Evolutionary conservation across 2,113 vertebrate species (phyloP).

Genomic region (Picathartes gymnocephalus): DNA sequence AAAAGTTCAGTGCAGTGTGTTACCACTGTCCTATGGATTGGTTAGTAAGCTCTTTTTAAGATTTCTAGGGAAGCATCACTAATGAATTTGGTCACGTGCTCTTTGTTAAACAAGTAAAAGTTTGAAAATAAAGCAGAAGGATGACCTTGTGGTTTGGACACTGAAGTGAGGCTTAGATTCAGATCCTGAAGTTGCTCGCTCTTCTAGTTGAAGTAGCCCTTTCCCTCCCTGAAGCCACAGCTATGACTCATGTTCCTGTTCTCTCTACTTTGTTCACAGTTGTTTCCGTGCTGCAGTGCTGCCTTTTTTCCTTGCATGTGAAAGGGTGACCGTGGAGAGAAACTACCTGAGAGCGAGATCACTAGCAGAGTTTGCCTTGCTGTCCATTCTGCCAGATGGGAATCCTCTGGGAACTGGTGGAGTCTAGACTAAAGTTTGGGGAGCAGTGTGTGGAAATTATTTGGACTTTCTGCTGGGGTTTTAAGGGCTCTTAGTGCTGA

Average conservation of each 20-base stretch:
- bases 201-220: neutral
- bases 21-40: neutral
- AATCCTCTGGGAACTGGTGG: neutral
- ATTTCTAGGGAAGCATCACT: neutral
- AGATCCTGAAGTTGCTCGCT: neutral
- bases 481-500: neutral
- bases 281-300: neutral
- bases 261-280: neutral
- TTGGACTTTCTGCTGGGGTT: neutral
- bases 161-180: neutral
- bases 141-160: neutral
- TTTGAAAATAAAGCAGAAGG: neutral
- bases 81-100: neutral
- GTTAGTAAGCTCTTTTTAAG: neutral
- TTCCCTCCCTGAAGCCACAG: neutral
- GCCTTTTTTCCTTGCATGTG: neutral
- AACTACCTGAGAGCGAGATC: neutral
- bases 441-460: neutral
- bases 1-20: neutral
- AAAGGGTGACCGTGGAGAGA: neutral
- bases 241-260: neutral
- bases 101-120: neutral
- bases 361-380: neutral
- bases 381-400: neutral
- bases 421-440: neutral